Evolutionary conservation across 2,797 vertebrate species (phyloP), one percentile per base, ranked within the genome.

Genomic region (Ciconia nigra): DNA sequence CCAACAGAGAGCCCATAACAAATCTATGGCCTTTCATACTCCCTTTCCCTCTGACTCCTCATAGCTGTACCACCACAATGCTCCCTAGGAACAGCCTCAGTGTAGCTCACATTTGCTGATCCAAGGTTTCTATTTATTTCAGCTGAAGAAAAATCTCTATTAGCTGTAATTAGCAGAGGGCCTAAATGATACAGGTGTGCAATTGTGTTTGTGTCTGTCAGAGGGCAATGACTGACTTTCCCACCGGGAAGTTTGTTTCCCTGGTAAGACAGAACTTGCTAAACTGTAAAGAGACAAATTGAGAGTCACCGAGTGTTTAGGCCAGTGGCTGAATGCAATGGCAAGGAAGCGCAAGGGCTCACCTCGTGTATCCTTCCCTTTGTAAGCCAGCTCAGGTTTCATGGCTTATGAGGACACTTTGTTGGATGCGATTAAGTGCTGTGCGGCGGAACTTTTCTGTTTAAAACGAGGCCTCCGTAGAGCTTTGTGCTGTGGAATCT

Each of bases 221-320:
- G 46, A 72, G 10, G 44, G 44, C 33, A 58, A 44, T 15, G 31
- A 29, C 19, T 49, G 58, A 54, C 39, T 47, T 59, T 69, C 77
- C 57, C 42, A 3, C 28, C 2, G 29, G 22, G 25, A 42, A 57
- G 12, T 52, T 41, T 61, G 7, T 65, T 91, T 76, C 28, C 29
- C 21, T 13, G 41, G 9, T 37, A 16, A 57, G 61, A 66, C 52
- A 61, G 41, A 52, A 42, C 33, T 51, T 41, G 35, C 33, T 39
- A 11, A 87, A 51, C 17, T 22, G 13, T 72, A 22, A 59, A 66
- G 29, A 61, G 41, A n/a, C 8, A 72, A 84, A 55, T 1, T 11
- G n/a, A 62, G 29, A 46, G 37, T 13, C 3, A 1, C 10, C 1
- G 2, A 18, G 8, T 19, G 16, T 42, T 58, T 25, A 9, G 51